Evolutionary conservation across 2,797 vertebrate genomes (phyloP), one percentile per base, ranked within the genome.

Genomic region (Kryptopterus vitreolus): DNA sequence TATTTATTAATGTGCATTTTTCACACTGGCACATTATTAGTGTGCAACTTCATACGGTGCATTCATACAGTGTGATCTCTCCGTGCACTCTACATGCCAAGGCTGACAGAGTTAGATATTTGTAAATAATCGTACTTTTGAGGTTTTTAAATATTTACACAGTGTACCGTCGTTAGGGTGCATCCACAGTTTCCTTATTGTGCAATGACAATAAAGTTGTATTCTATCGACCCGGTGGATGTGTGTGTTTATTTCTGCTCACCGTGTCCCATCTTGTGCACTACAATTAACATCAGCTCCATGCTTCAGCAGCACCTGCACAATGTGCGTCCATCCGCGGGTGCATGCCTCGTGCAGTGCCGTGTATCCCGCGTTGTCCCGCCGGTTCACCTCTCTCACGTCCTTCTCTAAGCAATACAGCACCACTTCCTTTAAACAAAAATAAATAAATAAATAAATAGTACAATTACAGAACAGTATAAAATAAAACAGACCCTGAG

Each of bases 271-370:
- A 0, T 99, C 98, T 91, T 99, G 98, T 0, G 97, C 96, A 0
- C 98, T 99, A 90, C 98, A 99, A 92, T 99, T 99, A 43, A 99
- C 97, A 0, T 99, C 98, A 29, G 97, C 98, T 0, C 97, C 96
- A 0, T 99, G 95, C 88, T 98, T 94, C 58, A 99, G 93, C 77
- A 99, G 92, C 82, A 98, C 93, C 92, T 97, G 94, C 74, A 99
- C 94, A 53, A 99, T 99, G 87, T 96, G 95, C 0, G 95, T 95
- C 96, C 96, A 98, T 82, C 98, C 98, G 0, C 96, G 93, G 0
- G 97, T 95, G 0, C 96, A 98, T 11, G 98, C 97, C 89, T 99
- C 97, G 0, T 99, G 98, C 78, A 99, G 94, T 3, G 98, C 98
- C 0, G 98, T 99, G 91, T 99, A 99, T 31, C 98, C 98, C 0